Percentiles rank a stretch among this genome's conserved stretches.
phyloP scores from a whole-genome alignment of 92 coral and sea anemone species.

The Palythoa grandis region DNA sequence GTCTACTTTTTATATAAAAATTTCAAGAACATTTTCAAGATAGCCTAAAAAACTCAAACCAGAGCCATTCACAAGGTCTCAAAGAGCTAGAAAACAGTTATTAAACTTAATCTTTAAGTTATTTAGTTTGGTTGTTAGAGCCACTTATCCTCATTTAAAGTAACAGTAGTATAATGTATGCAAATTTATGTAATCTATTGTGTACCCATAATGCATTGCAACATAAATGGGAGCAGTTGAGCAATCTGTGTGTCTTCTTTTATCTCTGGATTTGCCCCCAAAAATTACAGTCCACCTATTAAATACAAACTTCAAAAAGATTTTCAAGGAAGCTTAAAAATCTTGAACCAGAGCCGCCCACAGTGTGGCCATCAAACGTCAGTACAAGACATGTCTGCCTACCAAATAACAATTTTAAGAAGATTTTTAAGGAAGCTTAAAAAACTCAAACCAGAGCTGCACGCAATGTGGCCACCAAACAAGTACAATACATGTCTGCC shows the following conservation, averaged over 20 bases:
- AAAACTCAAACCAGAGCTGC: constrained; percentile 62
- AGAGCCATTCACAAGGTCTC: neutral
- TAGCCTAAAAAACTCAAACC: too few relatives aligned
- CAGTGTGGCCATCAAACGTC: constrained; percentile 71
- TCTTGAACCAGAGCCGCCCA: constrained; percentile 72
- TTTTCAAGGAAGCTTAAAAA: too few relatives aligned
- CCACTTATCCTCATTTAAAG: too few relatives aligned
- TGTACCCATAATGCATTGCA: too few relatives aligned
- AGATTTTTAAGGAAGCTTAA: neutral
- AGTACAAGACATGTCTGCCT: constrained; percentile 67
- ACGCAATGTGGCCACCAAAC: constrained; percentile 75
- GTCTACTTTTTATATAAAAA: too few relatives aligned
- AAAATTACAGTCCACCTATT: too few relatives aligned
- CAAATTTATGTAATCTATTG: neutral
- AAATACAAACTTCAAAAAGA: too few relatives aligned
- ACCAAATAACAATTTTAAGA: neutral
- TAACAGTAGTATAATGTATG: neutral
- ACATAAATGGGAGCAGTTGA: too few relatives aligned
- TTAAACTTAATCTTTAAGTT: too few relatives aligned
- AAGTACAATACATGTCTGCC: constrained; percentile 69
- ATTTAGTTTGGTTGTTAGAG: too few relatives aligned
- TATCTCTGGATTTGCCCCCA: neutral
- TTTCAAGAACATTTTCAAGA: too few relatives aligned
- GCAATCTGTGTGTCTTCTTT: neutral
- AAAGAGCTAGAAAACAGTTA: neutral